These are phyloP conservation scores for Chelonoidis abingdonii DNA, from an alignment of 2,113 vertebrate genomes.

Conservation along the genomic window DNA sequence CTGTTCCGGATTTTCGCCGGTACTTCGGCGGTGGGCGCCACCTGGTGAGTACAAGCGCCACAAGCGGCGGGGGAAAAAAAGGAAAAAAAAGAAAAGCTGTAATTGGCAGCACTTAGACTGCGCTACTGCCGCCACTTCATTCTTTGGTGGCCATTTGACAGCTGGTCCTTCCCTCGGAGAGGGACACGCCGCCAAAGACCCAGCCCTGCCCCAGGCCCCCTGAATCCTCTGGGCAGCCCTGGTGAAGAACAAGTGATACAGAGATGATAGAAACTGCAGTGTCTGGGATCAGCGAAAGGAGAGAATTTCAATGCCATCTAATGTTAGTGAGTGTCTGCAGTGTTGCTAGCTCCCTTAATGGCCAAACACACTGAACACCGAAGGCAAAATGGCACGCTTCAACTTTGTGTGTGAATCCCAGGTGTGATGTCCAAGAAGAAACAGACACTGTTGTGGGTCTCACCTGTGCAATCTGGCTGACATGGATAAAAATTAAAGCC, in stretches of 20 bases:
- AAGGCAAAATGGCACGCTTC: not conserved
- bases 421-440: constrained; percentile 12
- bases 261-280: not conserved
- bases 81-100: too few species aligned
- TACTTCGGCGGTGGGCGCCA: too few species aligned
- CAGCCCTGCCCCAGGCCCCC: too few species aligned
- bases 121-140: too few species aligned
- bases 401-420: not conserved
- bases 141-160: too few species aligned
- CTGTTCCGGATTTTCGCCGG: too few species aligned
- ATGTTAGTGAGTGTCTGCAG: not conserved
- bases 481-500: constrained; percentile 67
- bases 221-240: too few species aligned
- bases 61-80: too few species aligned
- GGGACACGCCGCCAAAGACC: too few species aligned
- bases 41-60: too few species aligned
- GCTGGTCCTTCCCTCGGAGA: too few species aligned
- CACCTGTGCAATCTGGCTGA: constrained; percentile 12
- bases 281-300: not conserved
- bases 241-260: not conserved
- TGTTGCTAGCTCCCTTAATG: not conserved
- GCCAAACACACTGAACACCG: not conserved
- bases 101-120: too few species aligned
- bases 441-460: constrained; percentile 29
- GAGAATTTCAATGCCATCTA: not conserved